These are phyloP conservation scores for Bombus soroeensis DNA, from an alignment of 1,140 invertebrate genomes.

Conservation along the genomic window DNA sequence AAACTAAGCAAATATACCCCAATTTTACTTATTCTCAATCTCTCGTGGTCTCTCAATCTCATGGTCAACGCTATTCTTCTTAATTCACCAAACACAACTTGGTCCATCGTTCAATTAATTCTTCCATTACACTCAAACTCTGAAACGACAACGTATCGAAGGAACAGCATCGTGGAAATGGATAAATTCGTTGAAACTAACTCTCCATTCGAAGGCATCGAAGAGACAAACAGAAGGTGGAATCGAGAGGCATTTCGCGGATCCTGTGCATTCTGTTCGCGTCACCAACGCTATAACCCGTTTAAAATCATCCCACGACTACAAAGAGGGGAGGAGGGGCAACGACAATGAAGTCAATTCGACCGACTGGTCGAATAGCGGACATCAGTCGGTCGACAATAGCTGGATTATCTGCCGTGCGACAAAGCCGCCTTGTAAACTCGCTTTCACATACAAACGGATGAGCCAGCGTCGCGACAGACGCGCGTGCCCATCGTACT, in stretches of 20 bases:
- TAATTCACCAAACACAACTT: too few species aligned
- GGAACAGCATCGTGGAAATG: not conserved
- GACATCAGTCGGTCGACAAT: conserved; percentile 62
- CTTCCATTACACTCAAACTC: too few species aligned
- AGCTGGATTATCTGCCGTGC: conserved; percentile 62
- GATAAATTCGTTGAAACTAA: conserved; percentile 32
- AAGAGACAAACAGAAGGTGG: not conserved
- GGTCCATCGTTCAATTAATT: too few species aligned
- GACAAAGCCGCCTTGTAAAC: conserved; percentile 66
- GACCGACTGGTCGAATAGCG: conserved; percentile 41
- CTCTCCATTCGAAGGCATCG: conserved; percentile 19
- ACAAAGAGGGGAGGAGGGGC: conserved; percentile 42
- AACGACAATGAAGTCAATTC: conserved; percentile 60
- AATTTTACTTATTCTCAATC: too few species aligned
- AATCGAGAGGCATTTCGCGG: conserved; percentile 1
- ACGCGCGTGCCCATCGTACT: conserved; percentile 5
- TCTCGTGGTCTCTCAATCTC: too few species aligned
- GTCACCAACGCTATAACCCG: conserved; percentile 53
- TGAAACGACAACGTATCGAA: not conserved
- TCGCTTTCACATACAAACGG: conserved; percentile 39
- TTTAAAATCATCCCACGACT: conserved; percentile 59
- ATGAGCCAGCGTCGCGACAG: conserved; percentile 12
- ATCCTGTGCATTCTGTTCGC: conserved; percentile 39
- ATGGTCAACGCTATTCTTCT: too few species aligned
- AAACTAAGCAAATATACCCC: too few species aligned